Evolutionary conservation across 2,797 vertebrate species (phyloP).

Genomic region (Otus scops): DNA sequence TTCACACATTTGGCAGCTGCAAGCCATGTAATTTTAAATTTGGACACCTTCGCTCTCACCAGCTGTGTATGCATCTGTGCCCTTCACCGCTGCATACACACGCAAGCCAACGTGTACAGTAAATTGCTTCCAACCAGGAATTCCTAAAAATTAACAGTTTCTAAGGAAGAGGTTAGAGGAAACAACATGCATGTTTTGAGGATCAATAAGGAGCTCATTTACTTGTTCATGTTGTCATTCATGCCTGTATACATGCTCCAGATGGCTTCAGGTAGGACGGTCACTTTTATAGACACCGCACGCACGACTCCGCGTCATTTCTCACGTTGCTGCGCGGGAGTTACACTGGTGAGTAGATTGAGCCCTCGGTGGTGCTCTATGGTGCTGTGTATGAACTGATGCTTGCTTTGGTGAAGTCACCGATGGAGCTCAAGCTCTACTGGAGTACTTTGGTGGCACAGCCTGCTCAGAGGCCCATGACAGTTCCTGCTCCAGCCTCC

Average conservation of each 20-base stretch:
- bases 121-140: background rate
- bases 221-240: rapidly evolving
- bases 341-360: rapidly evolving
- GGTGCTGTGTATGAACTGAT: rapidly evolving
- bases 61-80: rapidly evolving
- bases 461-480: rapidly evolving
- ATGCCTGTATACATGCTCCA: rapidly evolving
- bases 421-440: rapidly evolving
- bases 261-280: no score
- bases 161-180: background rate
- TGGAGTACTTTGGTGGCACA: rapidly evolving
- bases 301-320: rapidly evolving
- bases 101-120: rapidly evolving
- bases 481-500: background rate
- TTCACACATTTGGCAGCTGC: background rate
- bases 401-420: background rate
- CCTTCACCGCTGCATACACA: background rate
- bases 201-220: background rate
- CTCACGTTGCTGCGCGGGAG: background rate
- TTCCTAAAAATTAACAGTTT: background rate
- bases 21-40: background rate
- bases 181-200: rapidly evolving
- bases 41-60: rapidly evolving
- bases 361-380: rapidly evolving
- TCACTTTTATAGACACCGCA: rapidly evolving